Conservation (phyloP, 2,113 vertebrate genomes). For the Papio anubis region DNA sequence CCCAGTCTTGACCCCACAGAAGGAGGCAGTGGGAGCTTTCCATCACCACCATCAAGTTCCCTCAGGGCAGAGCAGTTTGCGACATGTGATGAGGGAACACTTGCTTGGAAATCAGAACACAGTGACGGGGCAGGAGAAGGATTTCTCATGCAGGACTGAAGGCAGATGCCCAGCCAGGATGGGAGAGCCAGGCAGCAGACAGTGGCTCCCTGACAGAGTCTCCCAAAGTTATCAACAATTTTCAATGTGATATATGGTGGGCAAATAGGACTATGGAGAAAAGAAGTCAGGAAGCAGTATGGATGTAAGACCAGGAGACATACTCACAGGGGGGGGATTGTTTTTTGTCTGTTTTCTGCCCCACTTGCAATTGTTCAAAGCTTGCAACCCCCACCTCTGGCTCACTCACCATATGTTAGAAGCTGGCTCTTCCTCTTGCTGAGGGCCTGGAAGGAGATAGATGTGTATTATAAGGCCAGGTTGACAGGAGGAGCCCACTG, state of each 20-base stretch:
- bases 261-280: neutral
- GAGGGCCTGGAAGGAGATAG: neutral
- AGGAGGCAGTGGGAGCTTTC: neutral
- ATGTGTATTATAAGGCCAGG: neutral
- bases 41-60: fast-evolving
- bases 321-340: fast-evolving
- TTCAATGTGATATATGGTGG: neutral
- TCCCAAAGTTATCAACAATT: neutral
- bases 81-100: fast-evolving
- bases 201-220: neutral
- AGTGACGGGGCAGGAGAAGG: neutral
- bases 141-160: neutral
- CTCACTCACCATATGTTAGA: neutral
- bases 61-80: neutral
- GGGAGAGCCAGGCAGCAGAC: neutral
- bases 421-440: neutral
- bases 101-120: neutral
- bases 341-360: neutral
- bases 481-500: neutral
- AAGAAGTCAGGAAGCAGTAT: no score
- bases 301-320: neutral
- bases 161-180: neutral
- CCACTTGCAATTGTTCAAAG: neutral
- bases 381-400: no score
- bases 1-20: neutral